phyloP scores from a whole-genome alignment of 2,113 vertebrate genomes.

The Psilopsiagon aurifrons region DNA sequence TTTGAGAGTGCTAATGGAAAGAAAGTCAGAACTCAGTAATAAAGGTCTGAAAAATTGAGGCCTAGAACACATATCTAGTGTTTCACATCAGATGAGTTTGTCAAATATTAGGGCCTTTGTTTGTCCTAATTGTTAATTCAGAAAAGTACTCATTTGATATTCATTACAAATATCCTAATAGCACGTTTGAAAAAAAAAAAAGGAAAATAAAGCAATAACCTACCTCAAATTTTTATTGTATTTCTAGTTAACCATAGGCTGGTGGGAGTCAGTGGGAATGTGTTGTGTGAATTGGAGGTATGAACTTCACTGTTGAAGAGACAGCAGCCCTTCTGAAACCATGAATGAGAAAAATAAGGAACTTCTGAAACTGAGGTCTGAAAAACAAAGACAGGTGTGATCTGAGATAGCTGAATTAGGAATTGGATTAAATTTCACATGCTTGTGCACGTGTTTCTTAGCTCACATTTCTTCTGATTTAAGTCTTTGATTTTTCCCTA shows the following conservation, averaged over 20 bases:
- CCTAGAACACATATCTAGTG: neutral
- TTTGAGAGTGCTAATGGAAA: conserved; percentile 1
- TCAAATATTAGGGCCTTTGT: conserved; percentile 7
- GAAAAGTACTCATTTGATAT: neutral
- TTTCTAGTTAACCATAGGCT: neutral
- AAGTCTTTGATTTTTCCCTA: neutral
- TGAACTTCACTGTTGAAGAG: neutral
- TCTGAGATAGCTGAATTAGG: neutral
- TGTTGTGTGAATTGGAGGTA: neutral
- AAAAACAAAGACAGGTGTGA: neutral
- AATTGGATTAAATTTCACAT: neutral
- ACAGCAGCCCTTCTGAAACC: neutral
- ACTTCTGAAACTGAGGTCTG: neutral
- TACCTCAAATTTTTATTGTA: neutral
- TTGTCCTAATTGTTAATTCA: neutral
- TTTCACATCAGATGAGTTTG: neutral
- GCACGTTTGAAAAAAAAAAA: neutral
- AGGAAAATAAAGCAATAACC: neutral
- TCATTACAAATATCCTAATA: neutral
- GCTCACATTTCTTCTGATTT: neutral
- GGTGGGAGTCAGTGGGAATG: neutral
- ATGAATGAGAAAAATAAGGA: neutral
- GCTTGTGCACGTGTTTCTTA: neutral
- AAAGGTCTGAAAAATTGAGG: neutral
- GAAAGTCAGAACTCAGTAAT: neutral